Evolutionary conservation across 2,113 vertebrate genomes (phyloP).

Genomic region (Saccopteryx bilineata): DNA sequence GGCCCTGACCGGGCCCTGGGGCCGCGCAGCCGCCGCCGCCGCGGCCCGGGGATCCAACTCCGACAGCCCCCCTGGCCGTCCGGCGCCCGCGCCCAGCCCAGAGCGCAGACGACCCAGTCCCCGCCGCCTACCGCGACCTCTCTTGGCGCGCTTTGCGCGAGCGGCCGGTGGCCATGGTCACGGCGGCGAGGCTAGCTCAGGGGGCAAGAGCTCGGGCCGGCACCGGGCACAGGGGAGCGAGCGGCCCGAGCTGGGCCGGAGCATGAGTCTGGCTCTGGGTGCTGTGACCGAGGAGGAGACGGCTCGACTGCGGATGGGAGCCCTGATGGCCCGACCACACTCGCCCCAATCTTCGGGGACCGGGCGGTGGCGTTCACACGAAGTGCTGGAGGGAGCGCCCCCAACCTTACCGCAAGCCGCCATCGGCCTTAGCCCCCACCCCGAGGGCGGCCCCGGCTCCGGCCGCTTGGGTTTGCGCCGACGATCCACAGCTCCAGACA

Average conservation of each 20-base stretch:
- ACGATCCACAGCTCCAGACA: constrained; percentile 85
- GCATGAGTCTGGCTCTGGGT: constrained; percentile 81
- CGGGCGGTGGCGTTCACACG: constrained; percentile 81
- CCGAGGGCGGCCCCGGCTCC: constrained; percentile 59
- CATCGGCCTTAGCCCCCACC: constrained; percentile 77
- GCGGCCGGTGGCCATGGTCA: constrained; percentile 71
- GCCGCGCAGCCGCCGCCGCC: constrained; percentile 74
- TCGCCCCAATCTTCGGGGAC: constrained; percentile 78
- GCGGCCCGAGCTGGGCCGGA: constrained; percentile 81
- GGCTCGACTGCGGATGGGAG: constrained; percentile 77
- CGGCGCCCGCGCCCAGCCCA: constrained; percentile 66
- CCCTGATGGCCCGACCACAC: constrained; percentile 66
- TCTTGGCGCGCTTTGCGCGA: constrained; percentile 83
- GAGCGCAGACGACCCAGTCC: constrained; percentile 81
- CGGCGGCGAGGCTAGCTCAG: constrained; percentile 39
- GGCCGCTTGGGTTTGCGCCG: constrained; percentile 80
- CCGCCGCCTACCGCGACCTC: constrained; percentile 82
- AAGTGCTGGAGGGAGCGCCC: constrained; percentile 76
- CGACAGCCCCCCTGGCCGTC: constrained; percentile 77
- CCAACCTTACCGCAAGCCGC: constrained; percentile 67
- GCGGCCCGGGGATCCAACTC: constrained; percentile 80
- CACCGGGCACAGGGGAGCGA: constrained; percentile 74
- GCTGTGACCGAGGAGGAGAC: constrained; percentile 79
- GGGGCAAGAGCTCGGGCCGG: constrained; percentile 68
- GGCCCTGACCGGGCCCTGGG: constrained; percentile 87